Percentiles rank a stretch among this genome's conserved stretches.
Evolutionary conservation across 2,113 vertebrate species (phyloP).

Genomic region (Collichthys lucidus): DNA sequence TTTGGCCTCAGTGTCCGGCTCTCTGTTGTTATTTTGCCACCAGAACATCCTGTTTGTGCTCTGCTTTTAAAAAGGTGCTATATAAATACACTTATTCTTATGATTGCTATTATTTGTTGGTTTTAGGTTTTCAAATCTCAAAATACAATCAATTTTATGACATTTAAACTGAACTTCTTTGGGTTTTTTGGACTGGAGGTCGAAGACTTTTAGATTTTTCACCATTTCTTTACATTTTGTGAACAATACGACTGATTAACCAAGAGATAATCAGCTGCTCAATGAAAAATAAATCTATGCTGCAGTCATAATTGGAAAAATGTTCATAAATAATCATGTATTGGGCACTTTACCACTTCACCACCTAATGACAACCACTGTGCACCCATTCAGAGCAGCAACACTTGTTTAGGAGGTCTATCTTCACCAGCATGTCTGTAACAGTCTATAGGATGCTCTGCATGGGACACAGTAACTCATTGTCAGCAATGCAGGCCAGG

Average conservation of each 20-base stretch:
- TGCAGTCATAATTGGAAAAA: not conserved
- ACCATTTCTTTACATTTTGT: too few species aligned
- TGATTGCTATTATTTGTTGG: too few species aligned
- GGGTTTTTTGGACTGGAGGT: not conserved
- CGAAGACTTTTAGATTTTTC: not conserved
- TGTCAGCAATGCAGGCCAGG: not conserved
- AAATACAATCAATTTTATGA: too few species aligned
- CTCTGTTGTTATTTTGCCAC: too few species aligned
- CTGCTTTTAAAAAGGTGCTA: too few species aligned
- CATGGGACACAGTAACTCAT: not conserved
- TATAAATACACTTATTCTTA: too few species aligned
- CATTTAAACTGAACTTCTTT: not conserved
- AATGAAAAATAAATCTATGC: too few species aligned
- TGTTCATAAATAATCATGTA: too few species aligned
- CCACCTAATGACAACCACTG: not conserved
- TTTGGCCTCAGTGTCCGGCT: too few species aligned
- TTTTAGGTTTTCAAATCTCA: too few species aligned
- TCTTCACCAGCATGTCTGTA: not conserved
- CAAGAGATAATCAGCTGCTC: not conserved
- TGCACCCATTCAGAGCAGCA: not conserved
- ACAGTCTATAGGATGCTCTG: too few species aligned
- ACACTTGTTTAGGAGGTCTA: not conserved
- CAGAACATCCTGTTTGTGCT: too few species aligned
- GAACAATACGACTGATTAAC: not conserved
- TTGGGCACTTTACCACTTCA: not conserved